Conservation (phyloP, 1,140 invertebrate species). For the Rhagoletis zephyria region DNA sequence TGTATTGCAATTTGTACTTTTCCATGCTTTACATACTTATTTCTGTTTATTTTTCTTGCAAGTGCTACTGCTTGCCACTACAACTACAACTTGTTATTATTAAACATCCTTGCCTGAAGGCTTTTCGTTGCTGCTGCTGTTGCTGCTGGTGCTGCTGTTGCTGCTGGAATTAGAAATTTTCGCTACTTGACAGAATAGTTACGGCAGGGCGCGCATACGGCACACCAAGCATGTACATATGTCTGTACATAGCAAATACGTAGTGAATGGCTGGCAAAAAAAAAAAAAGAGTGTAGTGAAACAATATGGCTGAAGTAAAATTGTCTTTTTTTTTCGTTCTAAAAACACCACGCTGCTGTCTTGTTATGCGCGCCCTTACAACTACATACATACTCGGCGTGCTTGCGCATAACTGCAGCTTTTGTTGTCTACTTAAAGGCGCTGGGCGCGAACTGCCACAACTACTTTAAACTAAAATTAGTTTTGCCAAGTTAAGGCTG, state of each 20-base stretch:
- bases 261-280: not conserved
- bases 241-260: not conserved
- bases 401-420: not conserved
- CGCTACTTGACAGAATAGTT: conserved; percentile 7
- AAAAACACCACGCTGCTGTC: not conserved
- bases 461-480: conserved; percentile 51
- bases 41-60: not conserved
- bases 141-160: too few species aligned
- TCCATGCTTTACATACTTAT: not conserved
- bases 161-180: conserved; percentile 46
- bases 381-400: too few species aligned
- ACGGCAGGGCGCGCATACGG: not conserved
- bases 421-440: conserved; percentile 46
- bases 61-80: not conserved
- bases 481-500: conserved; percentile 27
- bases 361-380: conserved; percentile 24
- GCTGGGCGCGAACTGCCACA: conserved; percentile 44
- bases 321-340: not conserved
- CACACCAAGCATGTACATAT: not conserved
- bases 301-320: not conserved
- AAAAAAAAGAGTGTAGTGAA: conserved; percentile 24
- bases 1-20: not conserved
- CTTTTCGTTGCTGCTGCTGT: too few species aligned
- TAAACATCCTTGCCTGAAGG: conserved; percentile 39
- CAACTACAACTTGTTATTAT: conserved; percentile 43